Percentiles rank a stretch among this genome's conserved stretches.
Evolutionary conservation across 92 coral and sea anemone genomes (phyloP).

Genomic region (Chrysogorgia sp.): DNA sequence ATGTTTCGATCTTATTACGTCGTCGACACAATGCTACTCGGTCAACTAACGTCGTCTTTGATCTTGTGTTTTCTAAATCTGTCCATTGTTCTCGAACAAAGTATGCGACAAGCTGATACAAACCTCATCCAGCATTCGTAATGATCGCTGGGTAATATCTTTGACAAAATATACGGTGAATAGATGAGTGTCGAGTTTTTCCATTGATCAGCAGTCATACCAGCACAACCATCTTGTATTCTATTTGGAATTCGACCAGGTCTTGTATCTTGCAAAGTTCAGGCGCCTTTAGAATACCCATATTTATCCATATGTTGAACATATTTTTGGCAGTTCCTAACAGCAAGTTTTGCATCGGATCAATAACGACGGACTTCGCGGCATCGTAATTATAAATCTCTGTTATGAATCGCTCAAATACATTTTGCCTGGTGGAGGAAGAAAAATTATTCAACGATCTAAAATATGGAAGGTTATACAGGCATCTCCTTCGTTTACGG

Average conservation of each 20-base stretch:
- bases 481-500: too few relatives aligned
- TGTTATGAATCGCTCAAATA: too few relatives aligned
- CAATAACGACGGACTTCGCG: too few relatives aligned
- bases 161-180: conserved; percentile 19
- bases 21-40: too few relatives aligned
- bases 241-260: conserved; percentile 52
- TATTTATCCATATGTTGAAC: too few relatives aligned
- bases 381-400: too few relatives aligned
- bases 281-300: not conserved
- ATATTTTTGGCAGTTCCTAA: conserved; percentile 78
- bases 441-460: too few relatives aligned
- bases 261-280: not conserved
- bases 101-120: conserved; percentile 27
- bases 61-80: too few relatives aligned
- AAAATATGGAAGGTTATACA: too few relatives aligned
- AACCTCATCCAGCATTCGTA: conserved; percentile 27
- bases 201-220: conserved; percentile 45
- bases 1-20: too few relatives aligned
- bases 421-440: too few relatives aligned
- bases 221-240: conserved; percentile 53
- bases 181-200: conserved; percentile 17
- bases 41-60: too few relatives aligned
- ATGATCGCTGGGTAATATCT: conserved; percentile 23
- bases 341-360: conserved; percentile 72
- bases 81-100: conserved; percentile 24